Base-by-base conservation (phyloP, 2,888 invertebrate genomes). In the Dasysyrphus tricinctus region DNA sequence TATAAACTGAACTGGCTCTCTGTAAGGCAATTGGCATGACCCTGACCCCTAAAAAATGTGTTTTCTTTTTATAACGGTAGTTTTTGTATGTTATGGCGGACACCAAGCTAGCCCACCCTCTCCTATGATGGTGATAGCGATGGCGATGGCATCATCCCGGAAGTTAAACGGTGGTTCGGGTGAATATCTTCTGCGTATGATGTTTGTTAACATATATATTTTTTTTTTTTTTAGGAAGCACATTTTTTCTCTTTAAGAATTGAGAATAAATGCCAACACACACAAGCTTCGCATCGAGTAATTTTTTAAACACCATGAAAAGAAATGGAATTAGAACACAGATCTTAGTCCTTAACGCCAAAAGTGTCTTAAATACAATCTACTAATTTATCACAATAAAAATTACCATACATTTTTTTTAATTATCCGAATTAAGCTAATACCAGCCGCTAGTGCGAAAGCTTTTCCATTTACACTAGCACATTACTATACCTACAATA, bases 41-140 rank as follows among this genome's bases (percentile, higher is more conserved):
- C 81, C 85, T 86, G 85, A 86, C 81, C 81, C 77, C 69, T 51
- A 82, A 82, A 79, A 74, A 63, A 39, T 54, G 37, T 54, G 39
- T 70, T 65, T 47, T 49, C 49, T 74, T 63, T 69, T 11, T 39
- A 39, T 19, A 42, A n/a, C 49, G 49, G 24, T 39, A 37, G 16
- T 19, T 37, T 59, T 70, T 61, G 6, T 54, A 32, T 54, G 37
- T 63, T 56, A 47, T 73, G 44, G 59, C 72, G 72, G 75, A 80
- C 72, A 84, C 57, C 44, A 47, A 80, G 59, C 54, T 72, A 69
- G 59, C 32, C 72, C 59, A 76, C 59, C 57, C 70, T 34, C 47
- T 54, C 61, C 16, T 24, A 42, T 42, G 24, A 5, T 24, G 11
- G 19, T 42, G 24, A 5, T 24, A 11, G 19, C 37, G 16, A 24